A percentile compares a stretch with the other conserved stretches of the same genome.
These are phyloP conservation scores for Oppia nitens DNA, from an alignment of 1,140 invertebrate genomes.

Conservation along the genomic window DNA sequence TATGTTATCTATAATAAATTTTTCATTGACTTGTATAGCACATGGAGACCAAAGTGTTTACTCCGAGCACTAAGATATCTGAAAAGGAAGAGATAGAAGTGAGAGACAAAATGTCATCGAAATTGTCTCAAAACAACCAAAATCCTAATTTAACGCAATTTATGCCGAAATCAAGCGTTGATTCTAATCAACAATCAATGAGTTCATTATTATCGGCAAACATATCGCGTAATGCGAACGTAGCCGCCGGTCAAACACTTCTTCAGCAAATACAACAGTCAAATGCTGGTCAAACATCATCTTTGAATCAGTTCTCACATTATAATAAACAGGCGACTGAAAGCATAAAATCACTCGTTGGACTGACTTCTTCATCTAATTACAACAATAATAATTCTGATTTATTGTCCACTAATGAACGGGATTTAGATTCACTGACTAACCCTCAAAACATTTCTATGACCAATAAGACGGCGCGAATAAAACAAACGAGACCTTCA, in stretches of 20 bases:
- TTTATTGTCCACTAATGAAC: neutral
- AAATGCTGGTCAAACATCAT: neutral
- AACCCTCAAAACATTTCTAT: neutral
- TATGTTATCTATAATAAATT: neutral
- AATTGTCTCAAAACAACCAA: constrained; percentile 1
- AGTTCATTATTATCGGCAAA: neutral
- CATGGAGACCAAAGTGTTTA: constrained; percentile 85
- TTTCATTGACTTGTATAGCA: constrained; percentile 30
- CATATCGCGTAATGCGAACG: neutral
- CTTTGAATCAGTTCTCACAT: constrained; percentile 21
- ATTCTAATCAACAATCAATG: neutral
- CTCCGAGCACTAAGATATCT: constrained; percentile 39
- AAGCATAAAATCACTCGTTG: constrained; percentile 39
- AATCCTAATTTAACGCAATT: neutral
- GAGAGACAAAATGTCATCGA: neutral
- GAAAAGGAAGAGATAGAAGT: constrained; percentile 10
- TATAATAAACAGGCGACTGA: constrained; percentile 41
- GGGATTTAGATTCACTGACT: neutral
- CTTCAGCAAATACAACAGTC: constrained; percentile 16
- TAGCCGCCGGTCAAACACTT: constrained; percentile 11
- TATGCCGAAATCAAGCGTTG: neutral
- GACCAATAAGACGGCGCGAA: neutral
- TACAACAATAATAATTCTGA: neutral
- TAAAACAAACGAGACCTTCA: neutral
- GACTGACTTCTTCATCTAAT: constrained; percentile 24